Base-by-base conservation (phyloP, 2,888 invertebrate species). In the Callinectes sapidus region DNA sequence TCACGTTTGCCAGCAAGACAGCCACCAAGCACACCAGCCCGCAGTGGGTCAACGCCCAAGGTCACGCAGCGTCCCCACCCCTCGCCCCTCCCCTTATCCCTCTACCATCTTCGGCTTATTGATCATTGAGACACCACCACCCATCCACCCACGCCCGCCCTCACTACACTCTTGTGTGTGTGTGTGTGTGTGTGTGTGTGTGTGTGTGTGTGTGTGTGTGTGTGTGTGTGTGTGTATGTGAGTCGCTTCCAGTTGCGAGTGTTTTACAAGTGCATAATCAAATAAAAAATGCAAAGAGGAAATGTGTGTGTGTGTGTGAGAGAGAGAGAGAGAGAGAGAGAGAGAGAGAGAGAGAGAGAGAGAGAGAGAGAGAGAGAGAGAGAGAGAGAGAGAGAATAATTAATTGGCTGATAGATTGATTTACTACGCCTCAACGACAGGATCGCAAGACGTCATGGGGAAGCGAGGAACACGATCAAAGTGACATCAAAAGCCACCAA, bases 11-110 rank as follows among this genome's bases (percentile, higher is more conserved):
- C 81, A 81, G 32, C 35, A 81, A 81, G 32, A 35, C 32, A 13
- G 18, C 35, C 81, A 32, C 16, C 81, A 35, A 35, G 18, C 2
- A 23, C 61, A 61, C 61, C 61, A 61, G 23, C 28, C 81, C 81
- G 35, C 81, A 81, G 35, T 81, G 81, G 81, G 81, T 81, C 81
- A 81, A 35, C 35, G 35, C 35, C 81, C 81, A 81, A 81, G 81
- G 81, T 35, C 81, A 81, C 35, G 35, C 13, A n/a, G 35, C 81
- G 28, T 0, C 23, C 61, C 28, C 5, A 2, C 28, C 71, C 5
- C 48, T 61, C 18, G 23, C 61, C 35, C 81, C 28, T 18, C 81
- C 13, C 35, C 35, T 1, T 35, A 32, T 35, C 81, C 35, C 81
- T 81, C 81, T n/a, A 81, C 81, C 81, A 81, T 35, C 81, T 81